Base-by-base conservation (phyloP, 1,140 invertebrate species). In the Sycobia sp. region DNA sequence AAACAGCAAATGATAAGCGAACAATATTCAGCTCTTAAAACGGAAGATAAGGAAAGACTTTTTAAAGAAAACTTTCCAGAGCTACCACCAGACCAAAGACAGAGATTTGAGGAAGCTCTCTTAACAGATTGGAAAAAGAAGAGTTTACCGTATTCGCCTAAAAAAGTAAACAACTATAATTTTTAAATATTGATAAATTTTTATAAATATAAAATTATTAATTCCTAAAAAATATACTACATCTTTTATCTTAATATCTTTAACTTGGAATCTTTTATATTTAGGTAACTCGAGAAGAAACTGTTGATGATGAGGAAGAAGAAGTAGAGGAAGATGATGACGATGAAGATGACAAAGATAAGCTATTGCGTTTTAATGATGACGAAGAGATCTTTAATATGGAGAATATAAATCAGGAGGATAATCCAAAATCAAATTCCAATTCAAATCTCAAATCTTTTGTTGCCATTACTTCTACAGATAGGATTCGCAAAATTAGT, bases 351-450 rank as follows among this genome's bases (percentile, higher is more conserved):
- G 76, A 67, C 69, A 77, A 71, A 44, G 73, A 65, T 70, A 78
- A 71, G 13, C 60, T 62, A 11, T 63, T 34, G 11, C 41, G 44
- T 14, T 59, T 65, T 13, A 78, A 82, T 11, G 75, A 78, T 34
- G 82, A 83, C 3, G 82, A 85, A 29, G 87, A 89, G 36, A 84
- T 90, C 49, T 89, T 89, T 67, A 83, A 87, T 66, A 90, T 89
- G 87, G 88, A 89, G 32, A 85, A 83, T 46, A 74, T 88, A 2
- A 85, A 86, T 64, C 57, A 25, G 20, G 85, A 87, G 23, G 82
- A 84, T 0, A 77, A 78, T 23, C 22, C 67, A 10, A 69, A 71
- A 13, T 51, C 65, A 44, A 38, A 47, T 27, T 27, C 54, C 7
- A 58, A 71, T 7, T 70, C 69, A 5, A 73, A 70, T 10, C 78